These are phyloP conservation scores for Drosophila greeni DNA, from an alignment of 2,888 invertebrate species.

Conservation along the genomic window DNA sequence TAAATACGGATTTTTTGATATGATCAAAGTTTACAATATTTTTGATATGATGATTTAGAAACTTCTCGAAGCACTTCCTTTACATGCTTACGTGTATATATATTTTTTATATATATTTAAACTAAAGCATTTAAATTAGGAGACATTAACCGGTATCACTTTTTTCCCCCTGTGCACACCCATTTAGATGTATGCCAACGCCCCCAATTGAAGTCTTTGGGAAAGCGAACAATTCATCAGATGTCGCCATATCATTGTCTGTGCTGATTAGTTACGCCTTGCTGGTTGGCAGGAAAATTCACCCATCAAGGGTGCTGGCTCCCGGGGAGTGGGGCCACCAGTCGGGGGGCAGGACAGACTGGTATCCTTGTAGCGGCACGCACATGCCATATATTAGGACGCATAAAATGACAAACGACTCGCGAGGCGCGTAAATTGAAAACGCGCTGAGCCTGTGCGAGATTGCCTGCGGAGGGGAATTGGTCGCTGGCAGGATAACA, in stretches of 20 bases:
- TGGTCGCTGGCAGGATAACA: not conserved
- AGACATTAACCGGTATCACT: not conserved
- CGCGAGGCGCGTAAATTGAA: constrained; percentile 69
- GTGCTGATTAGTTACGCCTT: constrained; percentile 63
- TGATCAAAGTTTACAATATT: no score
- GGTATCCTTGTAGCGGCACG: constrained; percentile 54
- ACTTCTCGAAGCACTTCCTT: no score
- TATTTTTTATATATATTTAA: not conserved
- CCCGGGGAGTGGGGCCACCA: not conserved
- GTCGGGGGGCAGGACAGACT: constrained; percentile 23
- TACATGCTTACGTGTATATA: no score
- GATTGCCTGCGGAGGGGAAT: constrained; percentile 43
- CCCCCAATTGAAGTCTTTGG: constrained; percentile 39
- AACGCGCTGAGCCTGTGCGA: constrained; percentile 68
- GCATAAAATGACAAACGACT: constrained; percentile 73
- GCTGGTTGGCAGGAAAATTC: constrained; percentile 47
- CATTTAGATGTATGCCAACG: constrained; percentile 11
- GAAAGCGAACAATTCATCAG: constrained; percentile 58
- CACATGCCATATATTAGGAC: constrained; percentile 70
- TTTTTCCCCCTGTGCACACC: constrained; percentile 1
- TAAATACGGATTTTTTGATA: no score
- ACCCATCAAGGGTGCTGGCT: constrained; percentile 7
- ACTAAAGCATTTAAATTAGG: not conserved
- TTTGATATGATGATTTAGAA: no score
- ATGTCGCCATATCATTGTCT: constrained; percentile 65